Base-by-base conservation (phyloP, 1,140 invertebrate genomes). In the Brachystomella parvula region DNA sequence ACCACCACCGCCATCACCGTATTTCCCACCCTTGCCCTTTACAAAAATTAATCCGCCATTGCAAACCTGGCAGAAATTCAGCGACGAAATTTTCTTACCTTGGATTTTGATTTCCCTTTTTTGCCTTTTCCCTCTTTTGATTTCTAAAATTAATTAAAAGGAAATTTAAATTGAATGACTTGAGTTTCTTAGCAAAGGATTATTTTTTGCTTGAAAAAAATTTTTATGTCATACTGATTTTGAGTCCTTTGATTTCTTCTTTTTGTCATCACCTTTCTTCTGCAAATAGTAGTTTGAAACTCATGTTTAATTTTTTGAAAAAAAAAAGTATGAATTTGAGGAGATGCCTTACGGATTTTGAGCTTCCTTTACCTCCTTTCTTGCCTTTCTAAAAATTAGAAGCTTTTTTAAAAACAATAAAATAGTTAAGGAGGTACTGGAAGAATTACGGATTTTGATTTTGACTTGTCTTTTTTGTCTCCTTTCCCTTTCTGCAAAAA, bases 81-180 rank as follows among this genome's bases (percentile, higher is more conserved):
- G n/a, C 39, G 39, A n/a, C n/a, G 24, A 15, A 17, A 17, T 24
- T 53, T 53, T 9, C 24, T 53, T 53, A 53, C 49, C 49, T 53
- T 53, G 24, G 49, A 53, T 53, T 53, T 44, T 44, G 39, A 44
- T 44, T 44, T 44, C n/a, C 39, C 39, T 44, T 44, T 44, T 44
- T 44, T 44, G n/a, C 9, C 39, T n/a, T 44, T 53, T 6, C 15
- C 12, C 6, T 26, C 21, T 24, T 53, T 53, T 15, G 49, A 53
- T 53, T 53, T 53, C 12, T 15, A 53, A 53, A 53, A 19, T 44
- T 12, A 44, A 9, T 44, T 12, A 12, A 12, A n/a, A 44, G n/a
- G 39, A 9, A 44, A 44, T 9, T 12, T n/a, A 44, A 44, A 44
- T 44, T 44, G 39, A 44, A 44, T n/a, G 19, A 39, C 6, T 39